A percentile compares a stretch with the other conserved stretches of the same genome.
Conservation (phyloP, 53 echinoderm and acorn worm species). For the Patiria pectinifera region DNA sequence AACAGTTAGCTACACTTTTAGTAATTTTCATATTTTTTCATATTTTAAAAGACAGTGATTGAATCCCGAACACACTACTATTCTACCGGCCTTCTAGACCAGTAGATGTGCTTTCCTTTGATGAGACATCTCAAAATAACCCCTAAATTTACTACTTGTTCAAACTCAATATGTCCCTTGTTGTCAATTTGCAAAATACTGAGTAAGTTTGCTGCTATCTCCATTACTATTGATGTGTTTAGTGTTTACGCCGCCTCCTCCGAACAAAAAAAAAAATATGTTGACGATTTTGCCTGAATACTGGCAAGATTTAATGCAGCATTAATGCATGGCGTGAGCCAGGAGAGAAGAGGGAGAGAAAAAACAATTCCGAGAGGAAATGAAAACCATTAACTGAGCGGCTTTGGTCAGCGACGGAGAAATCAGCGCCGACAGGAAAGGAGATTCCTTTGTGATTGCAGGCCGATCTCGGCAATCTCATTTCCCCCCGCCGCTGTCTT, state of each 20-base stretch:
- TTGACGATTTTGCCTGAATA: not conserved
- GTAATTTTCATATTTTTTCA: no score
- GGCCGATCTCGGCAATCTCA: constrained; percentile 44
- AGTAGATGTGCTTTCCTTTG: not conserved
- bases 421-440: constrained; percentile 24
- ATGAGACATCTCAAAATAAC: not conserved
- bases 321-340: not conserved
- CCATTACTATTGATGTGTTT: not conserved
- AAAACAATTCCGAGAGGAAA: constrained; percentile 53
- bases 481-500: constrained; percentile 32
- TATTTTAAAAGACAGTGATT: no score
- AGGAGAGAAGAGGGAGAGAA: not conserved
- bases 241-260: not conserved
- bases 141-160: not conserved
- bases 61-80: no score
- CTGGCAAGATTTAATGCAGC: not conserved
- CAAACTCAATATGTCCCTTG: not conserved
- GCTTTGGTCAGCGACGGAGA: constrained; percentile 30
- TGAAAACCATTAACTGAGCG: constrained; percentile 56
- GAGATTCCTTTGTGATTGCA: constrained; percentile 54
- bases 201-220: not conserved
- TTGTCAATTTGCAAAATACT: not conserved
- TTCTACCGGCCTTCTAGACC: not conserved
- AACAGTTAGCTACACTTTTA: no score
- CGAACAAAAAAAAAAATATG: not conserved